Conservation (phyloP, 2,113 vertebrate species). For the Otocyon megalotis region DNA sequence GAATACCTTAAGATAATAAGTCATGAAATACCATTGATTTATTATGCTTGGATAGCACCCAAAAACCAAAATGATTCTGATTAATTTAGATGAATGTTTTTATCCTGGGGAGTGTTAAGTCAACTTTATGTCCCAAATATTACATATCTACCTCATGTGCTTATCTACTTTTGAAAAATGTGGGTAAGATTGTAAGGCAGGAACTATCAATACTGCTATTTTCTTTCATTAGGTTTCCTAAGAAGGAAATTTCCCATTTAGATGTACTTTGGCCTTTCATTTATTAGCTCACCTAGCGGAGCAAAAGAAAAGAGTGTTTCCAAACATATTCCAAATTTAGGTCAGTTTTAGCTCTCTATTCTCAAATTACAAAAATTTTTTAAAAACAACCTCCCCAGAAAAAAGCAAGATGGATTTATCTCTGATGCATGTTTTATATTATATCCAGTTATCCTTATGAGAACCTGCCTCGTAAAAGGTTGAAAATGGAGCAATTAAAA, state of each 20-base stretch:
- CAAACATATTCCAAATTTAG: not conserved
- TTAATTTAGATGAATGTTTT: conserved; percentile 18
- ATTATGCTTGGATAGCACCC: not conserved
- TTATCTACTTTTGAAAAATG: not conserved
- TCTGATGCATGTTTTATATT: not conserved
- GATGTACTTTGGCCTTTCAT: not conserved
- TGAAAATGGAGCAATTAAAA: not conserved
- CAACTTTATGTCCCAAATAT: conserved; percentile 31
- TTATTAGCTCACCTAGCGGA: not conserved
- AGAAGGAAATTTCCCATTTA: not conserved
- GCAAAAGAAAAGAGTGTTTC: conserved; percentile 10
- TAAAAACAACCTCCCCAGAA: not conserved
- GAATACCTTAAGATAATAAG: not conserved
- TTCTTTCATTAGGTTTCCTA: not conserved
- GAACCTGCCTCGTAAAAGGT: not conserved
- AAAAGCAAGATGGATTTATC: not conserved
- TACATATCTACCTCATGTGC: not conserved
- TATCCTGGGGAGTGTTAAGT: not conserved
- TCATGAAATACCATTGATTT: not conserved
- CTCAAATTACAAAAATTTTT: not conserved
- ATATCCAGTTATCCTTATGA: not conserved
- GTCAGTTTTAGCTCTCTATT: not conserved
- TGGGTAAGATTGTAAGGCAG: not conserved
- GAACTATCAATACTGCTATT: not conserved
- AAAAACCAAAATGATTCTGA: not conserved